Conservation (phyloP, 2,888 invertebrate species). For the Blastobasis adustella region DNA sequence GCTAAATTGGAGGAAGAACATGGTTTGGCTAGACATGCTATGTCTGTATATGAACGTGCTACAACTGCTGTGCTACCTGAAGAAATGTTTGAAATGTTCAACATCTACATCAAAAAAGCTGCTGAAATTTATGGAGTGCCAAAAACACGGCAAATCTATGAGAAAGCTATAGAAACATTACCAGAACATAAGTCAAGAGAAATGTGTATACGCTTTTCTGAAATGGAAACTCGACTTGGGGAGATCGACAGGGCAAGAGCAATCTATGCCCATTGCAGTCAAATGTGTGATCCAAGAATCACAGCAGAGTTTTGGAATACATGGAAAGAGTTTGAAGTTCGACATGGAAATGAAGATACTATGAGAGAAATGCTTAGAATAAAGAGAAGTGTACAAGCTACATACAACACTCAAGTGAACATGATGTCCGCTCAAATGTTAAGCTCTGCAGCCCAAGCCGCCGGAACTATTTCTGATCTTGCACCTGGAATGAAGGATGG, state of each 20-base stretch:
- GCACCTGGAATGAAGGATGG: slow-evolving; percentile 87
- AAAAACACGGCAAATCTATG: slow-evolving; percentile 97
- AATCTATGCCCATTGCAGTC: slow-evolving; percentile 98
- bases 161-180: slow-evolving; percentile 96
- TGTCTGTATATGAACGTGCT: slow-evolving; percentile 99
- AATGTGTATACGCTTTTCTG: slow-evolving; percentile 97
- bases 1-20: slow-evolving; percentile 99
- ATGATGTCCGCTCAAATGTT: slow-evolving; percentile 99
- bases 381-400: slow-evolving; percentile 97
- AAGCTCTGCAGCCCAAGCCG: slow-evolving; percentile 80
- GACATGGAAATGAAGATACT: slow-evolving; percentile 99
- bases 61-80: slow-evolving; percentile 93
- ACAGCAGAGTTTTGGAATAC: slow-evolving; percentile 97
- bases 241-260: slow-evolving; percentile 98
- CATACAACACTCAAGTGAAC: slow-evolving; percentile 98
- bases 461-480: slow-evolving; percentile 81
- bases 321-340: slow-evolving; percentile 99
- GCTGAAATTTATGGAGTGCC: slow-evolving; percentile 98
- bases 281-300: slow-evolving; percentile 98
- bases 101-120: slow-evolving; percentile 98
- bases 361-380: slow-evolving; percentile 99
- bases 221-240: slow-evolving; percentile 98
- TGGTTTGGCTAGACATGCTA: slow-evolving; percentile 97
- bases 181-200: slow-evolving; percentile 93
- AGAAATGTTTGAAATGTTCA: slow-evolving; percentile 98